phyloP scores from a whole-genome alignment of 2,888 invertebrate genomes.

The Andrena camellia region DNA sequence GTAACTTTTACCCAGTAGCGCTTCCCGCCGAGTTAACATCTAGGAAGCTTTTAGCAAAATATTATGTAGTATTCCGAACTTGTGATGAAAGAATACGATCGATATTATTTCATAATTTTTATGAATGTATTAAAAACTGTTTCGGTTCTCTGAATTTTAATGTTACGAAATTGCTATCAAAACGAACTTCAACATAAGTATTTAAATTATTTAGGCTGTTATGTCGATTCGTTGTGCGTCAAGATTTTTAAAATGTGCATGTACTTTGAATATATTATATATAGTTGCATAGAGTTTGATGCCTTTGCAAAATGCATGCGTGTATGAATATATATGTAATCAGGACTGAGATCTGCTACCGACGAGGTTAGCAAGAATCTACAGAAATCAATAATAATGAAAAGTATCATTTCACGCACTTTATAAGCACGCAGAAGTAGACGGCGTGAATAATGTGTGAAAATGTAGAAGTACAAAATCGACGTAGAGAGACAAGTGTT shows the following conservation, averaged over 20 bases:
- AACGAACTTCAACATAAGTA: slow-evolving; percentile 1
- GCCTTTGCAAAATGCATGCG: slow-evolving; percentile 30
- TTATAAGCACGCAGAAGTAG: slow-evolving; percentile 14
- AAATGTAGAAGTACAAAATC: slow-evolving; percentile 60
- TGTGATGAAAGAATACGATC: slow-evolving; percentile 14
- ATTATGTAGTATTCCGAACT: background rate
- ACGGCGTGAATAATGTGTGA: slow-evolving; percentile 27
- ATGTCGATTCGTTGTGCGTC: slow-evolving; percentile 51
- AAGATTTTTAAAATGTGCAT: slow-evolving; percentile 26
- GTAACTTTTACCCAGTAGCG: no score
- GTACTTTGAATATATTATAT: slow-evolving; percentile 30
- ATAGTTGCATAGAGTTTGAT: slow-evolving; percentile 17
- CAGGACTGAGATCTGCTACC: slow-evolving; percentile 9
- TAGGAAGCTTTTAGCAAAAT: slow-evolving; percentile 25
- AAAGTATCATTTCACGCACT: slow-evolving; percentile 20
- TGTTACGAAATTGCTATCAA: background rate
- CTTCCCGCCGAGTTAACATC: no score
- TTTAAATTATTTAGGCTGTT: slow-evolving; percentile 20
- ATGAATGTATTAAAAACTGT: background rate
- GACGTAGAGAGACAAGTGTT: slow-evolving; percentile 46
- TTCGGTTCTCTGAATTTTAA: background rate
- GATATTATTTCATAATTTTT: slow-evolving; percentile 16
- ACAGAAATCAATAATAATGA: slow-evolving; percentile 30
- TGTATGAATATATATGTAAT: slow-evolving; percentile 19
- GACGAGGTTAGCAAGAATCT: slow-evolving; percentile 8